phyloP scores from a whole-genome alignment of 2,888 invertebrate genomes.

The Mythimna impura region DNA sequence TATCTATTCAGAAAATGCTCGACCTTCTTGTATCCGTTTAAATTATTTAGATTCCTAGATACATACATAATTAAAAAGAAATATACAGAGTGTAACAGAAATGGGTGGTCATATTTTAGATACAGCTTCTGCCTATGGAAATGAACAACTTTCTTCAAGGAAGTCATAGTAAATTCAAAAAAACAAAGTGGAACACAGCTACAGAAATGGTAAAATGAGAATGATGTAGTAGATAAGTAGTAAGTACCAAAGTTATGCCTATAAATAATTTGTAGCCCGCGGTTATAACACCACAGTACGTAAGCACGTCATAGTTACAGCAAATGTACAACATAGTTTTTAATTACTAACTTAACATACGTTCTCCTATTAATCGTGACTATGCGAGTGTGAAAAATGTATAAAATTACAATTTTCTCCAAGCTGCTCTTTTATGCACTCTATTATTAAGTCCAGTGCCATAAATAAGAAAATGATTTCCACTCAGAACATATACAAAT shows the following conservation, averaged over 20 bases:
- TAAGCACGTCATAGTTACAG: slow-evolving; percentile 27
- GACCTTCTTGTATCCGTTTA: background rate
- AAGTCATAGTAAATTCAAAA: no score
- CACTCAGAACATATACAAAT: background rate
- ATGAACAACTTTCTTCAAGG: no score
- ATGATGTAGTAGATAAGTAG: slow-evolving; percentile 13
- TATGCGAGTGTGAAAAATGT: slow-evolving; percentile 41
- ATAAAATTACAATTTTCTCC: slow-evolving; percentile 40
- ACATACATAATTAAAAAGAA: background rate
- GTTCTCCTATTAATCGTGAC: slow-evolving; percentile 45
- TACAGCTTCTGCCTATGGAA: no score
- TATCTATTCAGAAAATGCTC: background rate
- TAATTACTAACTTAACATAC: slow-evolving; percentile 41
- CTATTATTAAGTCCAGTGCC: slow-evolving; percentile 1
- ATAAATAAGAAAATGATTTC: slow-evolving; percentile 10
- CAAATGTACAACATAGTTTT: slow-evolving; percentile 20
- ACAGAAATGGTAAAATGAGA: background rate
- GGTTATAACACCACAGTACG: slow-evolving; percentile 29
- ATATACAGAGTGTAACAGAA: background rate
- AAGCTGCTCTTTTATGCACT: slow-evolving; percentile 1
- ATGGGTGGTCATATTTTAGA: no score
- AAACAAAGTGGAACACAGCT: slow-evolving; percentile 3
- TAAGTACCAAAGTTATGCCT: background rate
- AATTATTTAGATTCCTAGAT: background rate
- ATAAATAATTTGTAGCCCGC: slow-evolving; percentile 3